Evolutionary conservation across 2,113 vertebrate species (phyloP), one percentile per base, ranked within the genome.

Genomic region (Thymallus thymallus): DNA sequence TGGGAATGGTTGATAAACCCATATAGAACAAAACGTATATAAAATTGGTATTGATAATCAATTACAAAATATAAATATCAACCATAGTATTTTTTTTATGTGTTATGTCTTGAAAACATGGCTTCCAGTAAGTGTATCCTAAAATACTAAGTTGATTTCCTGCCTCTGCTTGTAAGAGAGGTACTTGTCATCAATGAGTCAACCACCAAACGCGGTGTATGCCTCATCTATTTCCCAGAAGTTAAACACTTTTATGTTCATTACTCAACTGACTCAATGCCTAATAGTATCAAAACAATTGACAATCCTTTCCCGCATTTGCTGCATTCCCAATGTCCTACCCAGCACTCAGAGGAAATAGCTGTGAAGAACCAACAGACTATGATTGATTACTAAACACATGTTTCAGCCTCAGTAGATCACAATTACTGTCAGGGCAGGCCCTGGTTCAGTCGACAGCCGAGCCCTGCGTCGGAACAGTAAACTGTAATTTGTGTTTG

Each of bases 171-270:
- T 69, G 65, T 68, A 35, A 63, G 73, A 75, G 82, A 89, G 81
- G 85, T 84, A 65, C 76, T 70, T 91, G 90, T 86, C 84, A 84
- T 77, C 80, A 45, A 70, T 89, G 88, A 89, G 80, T 90, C 89
- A 90, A 48, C 71, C 73, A 72, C 71, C 62, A 71, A 86, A 78
- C 23, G 51, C 35, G 73, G 77, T 76, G 77, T 60, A 75, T 77
- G 78, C 76, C 69, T 91, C 88, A 89, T 85, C 84, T 46, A 24
- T 66, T 88, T 89, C 82, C 89, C 82, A 84, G 88, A 78, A 81
- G 80, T 22, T 48, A 88, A 90, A 90, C 88, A 87, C 72, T 82
- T 80, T 65, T 80, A 81, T 78, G 71, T 76, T 75, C 29, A 75
- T 90, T 91, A 80, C 81, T 89, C 84, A 89, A 76, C 79, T 71